Evolutionary conservation across 2,797 vertebrate species (phyloP).

Genomic region (Peromyscus melanophrys): DNA sequence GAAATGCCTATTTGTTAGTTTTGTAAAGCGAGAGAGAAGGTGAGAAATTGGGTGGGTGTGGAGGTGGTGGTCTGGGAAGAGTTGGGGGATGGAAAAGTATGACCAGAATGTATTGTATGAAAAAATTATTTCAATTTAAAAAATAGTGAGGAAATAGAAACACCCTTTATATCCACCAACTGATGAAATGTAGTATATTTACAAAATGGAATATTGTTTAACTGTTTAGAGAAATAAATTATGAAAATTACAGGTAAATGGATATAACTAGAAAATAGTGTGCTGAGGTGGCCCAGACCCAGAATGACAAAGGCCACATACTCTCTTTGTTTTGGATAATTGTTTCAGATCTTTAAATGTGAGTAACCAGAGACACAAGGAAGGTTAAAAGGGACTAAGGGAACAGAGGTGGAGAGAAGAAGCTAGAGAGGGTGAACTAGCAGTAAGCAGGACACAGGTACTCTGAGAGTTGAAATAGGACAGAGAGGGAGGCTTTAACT

Average conservation of each 20-base stretch:
- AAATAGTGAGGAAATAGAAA: background rate
- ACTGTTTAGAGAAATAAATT: background rate
- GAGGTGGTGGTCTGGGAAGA: background rate
- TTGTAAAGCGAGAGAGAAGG: background rate
- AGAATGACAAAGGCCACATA: background rate
- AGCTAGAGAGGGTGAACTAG: background rate
- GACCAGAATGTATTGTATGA: background rate
- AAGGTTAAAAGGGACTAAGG: background rate
- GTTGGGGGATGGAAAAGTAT: background rate
- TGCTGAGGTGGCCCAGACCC: no score
- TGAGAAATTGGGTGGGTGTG: no score
- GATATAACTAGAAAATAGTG: background rate
- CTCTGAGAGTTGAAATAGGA: background rate
- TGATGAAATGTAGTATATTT: background rate
- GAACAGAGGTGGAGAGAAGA: background rate
- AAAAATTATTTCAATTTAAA: background rate
- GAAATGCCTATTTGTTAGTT: background rate
- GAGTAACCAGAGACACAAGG: background rate
- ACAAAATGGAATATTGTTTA: background rate
- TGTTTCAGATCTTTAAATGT: background rate
- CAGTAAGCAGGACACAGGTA: background rate
- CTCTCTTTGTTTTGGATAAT: background rate
- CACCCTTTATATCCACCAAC: background rate
- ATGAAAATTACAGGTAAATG: background rate
- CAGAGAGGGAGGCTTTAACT: no score